Conservation (phyloP, 2,113 vertebrate species). For the Diglossa brunneiventris region DNA sequence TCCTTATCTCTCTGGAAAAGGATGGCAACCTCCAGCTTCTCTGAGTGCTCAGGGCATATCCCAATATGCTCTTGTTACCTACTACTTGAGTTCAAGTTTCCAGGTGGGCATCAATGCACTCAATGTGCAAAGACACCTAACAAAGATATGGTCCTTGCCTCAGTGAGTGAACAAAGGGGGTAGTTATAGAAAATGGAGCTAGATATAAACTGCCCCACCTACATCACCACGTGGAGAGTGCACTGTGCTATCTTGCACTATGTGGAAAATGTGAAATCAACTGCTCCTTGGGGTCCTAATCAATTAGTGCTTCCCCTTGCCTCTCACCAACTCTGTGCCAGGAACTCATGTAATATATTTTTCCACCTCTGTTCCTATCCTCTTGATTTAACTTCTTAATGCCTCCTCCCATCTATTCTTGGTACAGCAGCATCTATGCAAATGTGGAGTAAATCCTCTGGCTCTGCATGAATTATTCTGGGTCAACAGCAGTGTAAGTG, state of each 20-base stretch:
- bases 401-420: neutral
- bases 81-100: neutral
- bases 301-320: neutral
- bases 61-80: neutral
- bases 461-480: neutral
- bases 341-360: neutral
- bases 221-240: neutral
- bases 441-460: neutral
- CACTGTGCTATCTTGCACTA: neutral
- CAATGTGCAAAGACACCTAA: neutral
- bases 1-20: neutral
- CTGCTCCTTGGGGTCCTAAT: neutral
- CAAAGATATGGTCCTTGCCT: neutral
- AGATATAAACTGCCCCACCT: neutral
- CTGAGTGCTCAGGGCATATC: neutral
- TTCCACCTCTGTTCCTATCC: neutral
- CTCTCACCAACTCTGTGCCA: neutral
- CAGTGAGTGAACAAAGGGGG: neutral
- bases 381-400: constrained; percentile 16
- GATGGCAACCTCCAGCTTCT: neutral
- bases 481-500: neutral
- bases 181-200: neutral
- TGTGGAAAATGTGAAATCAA: neutral
- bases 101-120: neutral
- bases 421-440: neutral